These are phyloP conservation scores for Neodontobutis hainanensis DNA, from an alignment of 2,113 vertebrate species.

Conservation along the genomic window DNA sequence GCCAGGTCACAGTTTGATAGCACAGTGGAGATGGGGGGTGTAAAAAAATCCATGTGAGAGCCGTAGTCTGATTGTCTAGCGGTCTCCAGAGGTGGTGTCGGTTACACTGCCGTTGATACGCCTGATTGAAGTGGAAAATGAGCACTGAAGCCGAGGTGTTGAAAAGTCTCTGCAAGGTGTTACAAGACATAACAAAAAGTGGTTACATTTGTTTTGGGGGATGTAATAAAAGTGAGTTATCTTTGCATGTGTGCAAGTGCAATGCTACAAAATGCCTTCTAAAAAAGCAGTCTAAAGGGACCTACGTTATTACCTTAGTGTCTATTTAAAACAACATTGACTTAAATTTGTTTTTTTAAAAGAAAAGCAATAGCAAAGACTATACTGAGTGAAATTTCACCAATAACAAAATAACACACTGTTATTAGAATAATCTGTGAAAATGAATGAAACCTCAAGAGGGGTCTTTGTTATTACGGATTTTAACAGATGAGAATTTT, in stretches of 20 bases:
- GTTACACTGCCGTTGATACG: conserved; percentile 41
- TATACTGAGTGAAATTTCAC: no score
- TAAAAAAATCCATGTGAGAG: conserved; percentile 38
- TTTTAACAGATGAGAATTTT: no score
- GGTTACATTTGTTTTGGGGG: background rate
- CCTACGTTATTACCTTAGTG: no score
- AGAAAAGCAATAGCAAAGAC: no score
- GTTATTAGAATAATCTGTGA: no score
- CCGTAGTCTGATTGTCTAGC: conserved; percentile 47
- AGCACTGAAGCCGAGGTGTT: conserved; percentile 35
- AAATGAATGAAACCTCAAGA: no score
- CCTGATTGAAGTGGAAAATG: conserved; percentile 68
- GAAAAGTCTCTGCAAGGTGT: conserved; percentile 37
- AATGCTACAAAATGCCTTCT: no score
- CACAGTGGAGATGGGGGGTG: conserved; percentile 23
- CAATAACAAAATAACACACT: no score
- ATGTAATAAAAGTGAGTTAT: conserved; percentile 2
- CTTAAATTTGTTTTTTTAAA: no score
- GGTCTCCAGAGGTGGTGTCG: conserved; percentile 57
- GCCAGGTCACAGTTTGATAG: conserved; percentile 62
- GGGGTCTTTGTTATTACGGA: no score
- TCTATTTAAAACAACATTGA: no score
- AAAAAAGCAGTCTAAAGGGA: background rate
- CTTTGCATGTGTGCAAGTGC: no score
- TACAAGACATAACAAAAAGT: conserved; percentile 41